Evolutionary conservation across 2,113 vertebrate species (phyloP).

Genomic region (Solenodon paradoxus): DNA sequence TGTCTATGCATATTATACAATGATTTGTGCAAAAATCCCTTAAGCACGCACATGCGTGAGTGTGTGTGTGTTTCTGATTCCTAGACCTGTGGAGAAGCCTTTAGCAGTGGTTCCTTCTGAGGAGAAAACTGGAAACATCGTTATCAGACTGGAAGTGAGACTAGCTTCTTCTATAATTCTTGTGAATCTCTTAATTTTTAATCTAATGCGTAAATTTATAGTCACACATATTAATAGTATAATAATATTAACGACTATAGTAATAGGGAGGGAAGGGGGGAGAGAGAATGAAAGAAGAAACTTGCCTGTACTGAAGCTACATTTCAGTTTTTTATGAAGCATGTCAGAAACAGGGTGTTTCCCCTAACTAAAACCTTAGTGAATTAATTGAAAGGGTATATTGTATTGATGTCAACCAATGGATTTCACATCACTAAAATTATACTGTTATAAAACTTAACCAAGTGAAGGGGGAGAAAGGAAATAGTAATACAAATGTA

Average conservation of each 20-base stretch:
- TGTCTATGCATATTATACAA: neutral
- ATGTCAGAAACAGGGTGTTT: neutral
- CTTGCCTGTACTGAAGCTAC: neutral
- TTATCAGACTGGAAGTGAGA: neutral
- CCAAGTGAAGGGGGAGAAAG: too few species aligned
- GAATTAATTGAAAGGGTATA: neutral
- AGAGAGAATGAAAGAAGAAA: neutral
- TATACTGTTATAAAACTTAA: neutral
- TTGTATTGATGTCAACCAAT: neutral
- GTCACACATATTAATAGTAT: neutral
- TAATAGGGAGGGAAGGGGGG: neutral
- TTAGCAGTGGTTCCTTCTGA: neutral
- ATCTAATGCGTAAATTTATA: neutral
- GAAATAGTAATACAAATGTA: too few species aligned
- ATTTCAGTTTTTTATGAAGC: neutral
- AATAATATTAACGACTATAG: neutral
- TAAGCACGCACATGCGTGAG: neutral
- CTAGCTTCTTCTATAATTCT: neutral
- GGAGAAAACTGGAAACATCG: neutral
- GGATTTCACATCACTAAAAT: neutral
- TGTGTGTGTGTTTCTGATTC: neutral
- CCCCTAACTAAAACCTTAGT: neutral
- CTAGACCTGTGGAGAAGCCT: neutral
- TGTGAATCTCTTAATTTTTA: neutral
- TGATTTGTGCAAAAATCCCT: neutral